Evolutionary conservation across 2,797 vertebrate genomes (phyloP).

Genomic region (Pipistrellus nathusii): DNA sequence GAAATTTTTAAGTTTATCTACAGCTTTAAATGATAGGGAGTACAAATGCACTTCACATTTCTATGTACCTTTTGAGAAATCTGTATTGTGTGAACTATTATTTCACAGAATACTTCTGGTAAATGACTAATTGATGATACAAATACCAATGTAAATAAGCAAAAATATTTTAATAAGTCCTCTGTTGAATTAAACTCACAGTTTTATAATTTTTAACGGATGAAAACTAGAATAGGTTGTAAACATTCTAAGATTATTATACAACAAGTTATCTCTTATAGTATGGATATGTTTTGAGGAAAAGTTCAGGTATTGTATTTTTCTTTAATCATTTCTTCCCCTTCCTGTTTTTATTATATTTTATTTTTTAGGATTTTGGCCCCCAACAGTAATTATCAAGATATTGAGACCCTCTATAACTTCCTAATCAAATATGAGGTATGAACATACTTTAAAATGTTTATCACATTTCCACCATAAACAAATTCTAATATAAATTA

Average conservation of each 20-base stretch:
- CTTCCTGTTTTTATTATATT: slow-evolving; percentile 45
- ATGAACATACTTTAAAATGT: slow-evolving; percentile 72
- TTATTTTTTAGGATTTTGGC: slow-evolving; percentile 88
- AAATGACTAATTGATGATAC: slow-evolving; percentile 34
- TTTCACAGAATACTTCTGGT: slow-evolving; percentile 42
- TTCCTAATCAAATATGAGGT: slow-evolving; percentile 90
- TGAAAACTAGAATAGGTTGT: neutral
- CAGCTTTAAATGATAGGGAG: neutral
- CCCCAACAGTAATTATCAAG: slow-evolving; percentile 87
- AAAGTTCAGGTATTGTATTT: slow-evolving; percentile 36
- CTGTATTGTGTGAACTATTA: neutral
- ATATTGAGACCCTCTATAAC: slow-evolving; percentile 89
- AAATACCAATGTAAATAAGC: slow-evolving; percentile 75
- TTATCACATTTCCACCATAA: slow-evolving; percentile 37
- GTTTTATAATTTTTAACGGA: slow-evolving; percentile 54
- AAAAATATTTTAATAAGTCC: slow-evolving; percentile 68
- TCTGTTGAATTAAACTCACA: slow-evolving; percentile 65
- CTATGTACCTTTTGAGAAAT: slow-evolving; percentile 38
- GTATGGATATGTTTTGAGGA: neutral
- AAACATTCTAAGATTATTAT: slow-evolving; percentile 43
- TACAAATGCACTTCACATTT: neutral
- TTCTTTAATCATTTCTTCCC: slow-evolving; percentile 45
- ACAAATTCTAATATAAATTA: slow-evolving; percentile 30
- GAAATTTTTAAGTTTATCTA: neutral
- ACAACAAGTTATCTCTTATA: neutral